Percentiles rank a stretch among this genome's conserved stretches.
Evolutionary conservation across 2,888 invertebrate species (phyloP).

Genomic region (Drosophila mercatorum): DNA sequence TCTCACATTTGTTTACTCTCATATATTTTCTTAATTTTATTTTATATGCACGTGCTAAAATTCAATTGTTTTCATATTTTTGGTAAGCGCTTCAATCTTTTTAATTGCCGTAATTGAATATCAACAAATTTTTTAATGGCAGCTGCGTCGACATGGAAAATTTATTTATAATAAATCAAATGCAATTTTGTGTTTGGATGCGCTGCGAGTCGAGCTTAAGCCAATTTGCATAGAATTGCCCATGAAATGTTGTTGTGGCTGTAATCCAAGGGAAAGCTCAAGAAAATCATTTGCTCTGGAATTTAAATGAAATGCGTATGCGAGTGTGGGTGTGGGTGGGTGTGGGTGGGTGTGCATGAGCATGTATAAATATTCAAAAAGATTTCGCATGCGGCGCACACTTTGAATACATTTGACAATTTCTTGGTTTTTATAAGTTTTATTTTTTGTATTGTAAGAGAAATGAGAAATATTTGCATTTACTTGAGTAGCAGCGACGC

Average conservation of each 20-base stretch:
- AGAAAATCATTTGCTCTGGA: conserved; percentile 63
- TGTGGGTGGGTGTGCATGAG: conserved; percentile 22
- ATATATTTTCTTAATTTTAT: neutral
- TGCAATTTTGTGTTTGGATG: conserved; percentile 1
- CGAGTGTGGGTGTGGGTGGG: neutral
- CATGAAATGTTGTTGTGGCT: conserved; percentile 42
- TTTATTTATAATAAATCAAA: conserved; percentile 1
- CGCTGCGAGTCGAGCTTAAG: conserved; percentile 3
- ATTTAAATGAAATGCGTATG: conserved; percentile 48
- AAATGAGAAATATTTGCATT: conserved; percentile 81
- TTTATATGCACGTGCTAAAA: neutral
- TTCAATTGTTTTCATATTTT: neutral
- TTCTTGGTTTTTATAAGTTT: conserved; percentile 39
- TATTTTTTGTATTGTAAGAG: conserved; percentile 57
- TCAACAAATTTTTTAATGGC: neutral
- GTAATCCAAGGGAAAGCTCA: conserved; percentile 30
- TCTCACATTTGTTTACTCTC: neutral
- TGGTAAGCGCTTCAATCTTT: neutral
- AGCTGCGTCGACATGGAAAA: neutral
- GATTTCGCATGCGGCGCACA: conserved; percentile 79
- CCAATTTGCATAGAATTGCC: conserved; percentile 45
- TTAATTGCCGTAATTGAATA: neutral
- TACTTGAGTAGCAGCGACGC: conserved; percentile 77
- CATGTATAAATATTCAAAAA: conserved; percentile 76
- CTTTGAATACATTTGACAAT: conserved; percentile 81